These are phyloP conservation scores for Zapornia atra DNA, from an alignment of 2,113 vertebrate genomes.

Conservation along the genomic window DNA sequence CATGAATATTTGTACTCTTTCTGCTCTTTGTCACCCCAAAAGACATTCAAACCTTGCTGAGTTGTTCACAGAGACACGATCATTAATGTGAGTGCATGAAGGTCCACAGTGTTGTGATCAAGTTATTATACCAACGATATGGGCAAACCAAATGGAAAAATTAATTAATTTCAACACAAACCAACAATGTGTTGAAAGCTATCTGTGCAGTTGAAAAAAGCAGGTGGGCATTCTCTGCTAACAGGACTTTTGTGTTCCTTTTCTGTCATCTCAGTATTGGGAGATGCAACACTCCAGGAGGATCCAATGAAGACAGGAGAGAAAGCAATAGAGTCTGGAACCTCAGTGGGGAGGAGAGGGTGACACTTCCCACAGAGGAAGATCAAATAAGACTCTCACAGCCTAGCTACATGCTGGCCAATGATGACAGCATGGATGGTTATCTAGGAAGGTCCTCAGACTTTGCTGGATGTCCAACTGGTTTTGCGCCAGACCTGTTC, in stretches of 20 bases:
- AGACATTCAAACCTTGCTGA: neutral
- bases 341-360: neutral
- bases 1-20: neutral
- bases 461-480: neutral
- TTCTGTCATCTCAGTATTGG: neutral
- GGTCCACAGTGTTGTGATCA: neutral
- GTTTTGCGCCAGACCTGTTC: neutral
- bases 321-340: neutral
- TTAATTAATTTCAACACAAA: neutral
- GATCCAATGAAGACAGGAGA: accelerated
- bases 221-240: neutral
- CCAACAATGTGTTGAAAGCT: neutral
- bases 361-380: neutral
- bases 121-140: neutral
- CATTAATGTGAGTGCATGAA: neutral
- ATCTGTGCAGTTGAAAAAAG: neutral
- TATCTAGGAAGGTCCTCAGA: neutral
- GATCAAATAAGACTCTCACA: neutral
- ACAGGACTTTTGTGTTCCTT: neutral
- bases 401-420: neutral
- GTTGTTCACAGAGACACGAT: neutral
- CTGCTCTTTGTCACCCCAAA: neutral
- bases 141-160: neutral
- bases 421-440: neutral
- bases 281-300: neutral